A percentile compares a stretch with the other conserved stretches of the same genome.
Evolutionary conservation across 2,797 vertebrate species (phyloP).

Genomic region (Heteromormyrus szaboi): DNA sequence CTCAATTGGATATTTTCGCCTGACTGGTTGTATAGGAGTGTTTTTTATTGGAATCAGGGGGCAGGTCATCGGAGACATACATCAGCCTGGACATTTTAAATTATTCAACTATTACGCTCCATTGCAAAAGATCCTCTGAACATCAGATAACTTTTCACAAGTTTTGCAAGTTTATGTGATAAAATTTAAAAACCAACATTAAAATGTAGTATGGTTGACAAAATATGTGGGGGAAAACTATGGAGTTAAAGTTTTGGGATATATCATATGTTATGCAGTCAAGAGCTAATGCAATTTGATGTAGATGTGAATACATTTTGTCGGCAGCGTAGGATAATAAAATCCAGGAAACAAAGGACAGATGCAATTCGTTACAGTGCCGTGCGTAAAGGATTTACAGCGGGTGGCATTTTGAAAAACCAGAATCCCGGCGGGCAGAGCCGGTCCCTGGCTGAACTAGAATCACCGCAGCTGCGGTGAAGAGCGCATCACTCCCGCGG

Average conservation of each 20-base stretch:
- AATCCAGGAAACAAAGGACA: not conserved
- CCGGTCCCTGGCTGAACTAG: not conserved
- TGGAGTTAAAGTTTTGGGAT: not conserved
- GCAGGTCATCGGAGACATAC: not conserved
- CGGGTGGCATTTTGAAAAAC: not conserved
- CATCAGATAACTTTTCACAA: not conserved
- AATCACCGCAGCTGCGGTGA: not conserved
- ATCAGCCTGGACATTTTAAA: conserved; percentile 5
- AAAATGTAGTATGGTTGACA: not conserved
- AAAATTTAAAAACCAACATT: not conserved
- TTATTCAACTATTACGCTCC: not conserved
- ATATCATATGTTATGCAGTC: not conserved
- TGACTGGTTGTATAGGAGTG: not conserved
- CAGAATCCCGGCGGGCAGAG: not conserved
- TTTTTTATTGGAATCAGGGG: conserved; percentile 6
- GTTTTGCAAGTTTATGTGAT: not conserved
- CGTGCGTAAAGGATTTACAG: not conserved
- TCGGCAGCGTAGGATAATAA: not conserved
- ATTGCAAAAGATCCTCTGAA: not conserved
- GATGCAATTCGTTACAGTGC: not conserved
- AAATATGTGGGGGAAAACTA: not conserved
- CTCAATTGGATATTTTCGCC: not conserved
- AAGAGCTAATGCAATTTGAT: not conserved
- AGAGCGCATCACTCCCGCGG: not conserved
- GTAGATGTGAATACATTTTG: not conserved